phyloP scores from a whole-genome alignment of 2,113 vertebrate species.

The Eptesicus fuscus region DNA sequence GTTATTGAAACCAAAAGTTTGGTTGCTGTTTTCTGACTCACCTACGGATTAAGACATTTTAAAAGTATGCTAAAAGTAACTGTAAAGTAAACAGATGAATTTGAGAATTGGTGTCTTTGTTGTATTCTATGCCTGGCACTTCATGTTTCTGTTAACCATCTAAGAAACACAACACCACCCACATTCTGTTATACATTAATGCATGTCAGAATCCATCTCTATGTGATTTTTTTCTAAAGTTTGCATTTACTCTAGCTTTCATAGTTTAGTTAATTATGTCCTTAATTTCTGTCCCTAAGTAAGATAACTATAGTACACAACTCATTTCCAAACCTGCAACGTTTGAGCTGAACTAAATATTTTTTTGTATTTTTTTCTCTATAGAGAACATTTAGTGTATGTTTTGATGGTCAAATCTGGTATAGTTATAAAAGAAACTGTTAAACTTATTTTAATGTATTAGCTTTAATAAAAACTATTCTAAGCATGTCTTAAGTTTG shows the following conservation, averaged over 20 bases:
- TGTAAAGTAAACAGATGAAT: neutral
- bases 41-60: constrained; percentile 3
- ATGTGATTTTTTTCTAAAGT: neutral
- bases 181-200: neutral
- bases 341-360: neutral
- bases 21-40: neutral
- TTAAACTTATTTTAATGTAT: constrained; percentile 5
- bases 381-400: neutral
- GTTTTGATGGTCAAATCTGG: neutral
- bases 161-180: neutral
- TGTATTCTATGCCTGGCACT: neutral
- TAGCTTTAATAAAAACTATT: constrained; percentile 20
- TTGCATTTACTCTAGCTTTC: neutral
- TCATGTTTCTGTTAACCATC: neutral
- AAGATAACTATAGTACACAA: neutral
- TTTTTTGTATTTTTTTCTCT: neutral
- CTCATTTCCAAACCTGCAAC: constrained; percentile 1
- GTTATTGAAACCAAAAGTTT: neutral
- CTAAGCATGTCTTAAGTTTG: constrained; percentile 51
- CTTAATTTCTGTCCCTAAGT: constrained; percentile 9
- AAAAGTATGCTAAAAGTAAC: constrained; percentile 6
- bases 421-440: constrained; percentile 40
- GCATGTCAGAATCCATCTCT: neutral
- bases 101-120: neutral
- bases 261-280: neutral